Percentiles rank a stretch among this genome's conserved stretches.
These are phyloP conservation scores for Plecotus auritus DNA, from an alignment of 2,113 vertebrate genomes.

Conservation along the genomic window DNA sequence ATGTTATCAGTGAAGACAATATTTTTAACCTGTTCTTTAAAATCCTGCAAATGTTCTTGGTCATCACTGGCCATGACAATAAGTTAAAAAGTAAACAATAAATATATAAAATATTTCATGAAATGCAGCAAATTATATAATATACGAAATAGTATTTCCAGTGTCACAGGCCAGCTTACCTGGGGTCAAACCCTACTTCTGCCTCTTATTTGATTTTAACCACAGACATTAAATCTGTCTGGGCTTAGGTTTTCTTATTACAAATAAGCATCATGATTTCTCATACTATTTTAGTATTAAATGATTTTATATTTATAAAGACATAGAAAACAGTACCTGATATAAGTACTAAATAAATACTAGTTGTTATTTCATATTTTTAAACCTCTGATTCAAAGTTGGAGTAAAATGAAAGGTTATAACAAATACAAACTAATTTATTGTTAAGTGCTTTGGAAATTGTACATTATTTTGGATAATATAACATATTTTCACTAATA, in stretches of 20 bases:
- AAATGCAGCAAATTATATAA: background rate
- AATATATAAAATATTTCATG: background rate
- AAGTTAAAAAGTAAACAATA: background rate
- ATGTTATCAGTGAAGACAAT: background rate
- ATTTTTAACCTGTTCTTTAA: background rate
- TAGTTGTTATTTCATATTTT: background rate
- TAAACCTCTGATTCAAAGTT: background rate
- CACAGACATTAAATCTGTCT: background rate
- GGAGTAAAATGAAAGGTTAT: background rate
- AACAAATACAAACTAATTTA: background rate
- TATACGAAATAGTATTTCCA: background rate
- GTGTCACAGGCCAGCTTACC: background rate
- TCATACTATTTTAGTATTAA: background rate
- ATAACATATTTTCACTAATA: slow-evolving; percentile 11
- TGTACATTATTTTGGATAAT: background rate
- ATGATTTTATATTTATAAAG: background rate
- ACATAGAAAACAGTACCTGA: background rate
- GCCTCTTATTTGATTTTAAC: background rate
- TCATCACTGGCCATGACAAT: background rate
- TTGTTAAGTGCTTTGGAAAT: background rate
- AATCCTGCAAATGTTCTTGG: background rate
- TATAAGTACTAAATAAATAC: background rate
- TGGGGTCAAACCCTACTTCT: background rate
- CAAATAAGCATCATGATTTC: background rate
- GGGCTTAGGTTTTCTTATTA: background rate